phyloP scores from a whole-genome alignment of 2,797 vertebrate genomes.

The Molossus molossus region DNA sequence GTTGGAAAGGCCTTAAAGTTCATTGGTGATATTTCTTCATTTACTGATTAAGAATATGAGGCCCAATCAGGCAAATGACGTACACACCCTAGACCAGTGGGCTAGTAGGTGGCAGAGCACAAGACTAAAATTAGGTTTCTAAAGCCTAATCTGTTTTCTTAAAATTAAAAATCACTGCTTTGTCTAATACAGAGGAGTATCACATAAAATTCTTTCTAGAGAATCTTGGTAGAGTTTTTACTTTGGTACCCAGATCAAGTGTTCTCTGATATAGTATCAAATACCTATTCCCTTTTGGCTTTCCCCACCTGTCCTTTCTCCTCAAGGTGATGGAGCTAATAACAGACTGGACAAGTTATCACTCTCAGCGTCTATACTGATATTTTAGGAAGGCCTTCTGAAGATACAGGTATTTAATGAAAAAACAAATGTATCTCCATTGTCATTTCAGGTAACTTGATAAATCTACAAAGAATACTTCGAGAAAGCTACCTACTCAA shows the following conservation, averaged over 20 bases:
- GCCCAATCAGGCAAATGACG: background rate
- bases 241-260: background rate
- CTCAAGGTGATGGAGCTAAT: background rate
- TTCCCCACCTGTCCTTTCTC: background rate
- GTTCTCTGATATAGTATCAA: background rate
- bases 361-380: background rate
- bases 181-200: background rate
- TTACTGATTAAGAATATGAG: slow-evolving; percentile 30
- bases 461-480: background rate
- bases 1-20: background rate
- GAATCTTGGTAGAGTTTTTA: background rate
- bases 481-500: background rate
- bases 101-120: background rate
- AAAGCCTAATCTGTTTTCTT: background rate
- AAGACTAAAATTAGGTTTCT: background rate
- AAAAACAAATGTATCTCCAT: background rate
- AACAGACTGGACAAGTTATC: background rate
- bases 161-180: background rate
- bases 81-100: background rate
- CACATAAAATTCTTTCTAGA: background rate
- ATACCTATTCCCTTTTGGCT: background rate
- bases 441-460: slow-evolving; percentile 3
- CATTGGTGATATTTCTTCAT: background rate
- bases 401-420: slow-evolving; percentile 4
- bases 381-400: slow-evolving; percentile 15